Conservation (phyloP, 2,797 vertebrate genomes). For the Dermochelys coriacea region DNA sequence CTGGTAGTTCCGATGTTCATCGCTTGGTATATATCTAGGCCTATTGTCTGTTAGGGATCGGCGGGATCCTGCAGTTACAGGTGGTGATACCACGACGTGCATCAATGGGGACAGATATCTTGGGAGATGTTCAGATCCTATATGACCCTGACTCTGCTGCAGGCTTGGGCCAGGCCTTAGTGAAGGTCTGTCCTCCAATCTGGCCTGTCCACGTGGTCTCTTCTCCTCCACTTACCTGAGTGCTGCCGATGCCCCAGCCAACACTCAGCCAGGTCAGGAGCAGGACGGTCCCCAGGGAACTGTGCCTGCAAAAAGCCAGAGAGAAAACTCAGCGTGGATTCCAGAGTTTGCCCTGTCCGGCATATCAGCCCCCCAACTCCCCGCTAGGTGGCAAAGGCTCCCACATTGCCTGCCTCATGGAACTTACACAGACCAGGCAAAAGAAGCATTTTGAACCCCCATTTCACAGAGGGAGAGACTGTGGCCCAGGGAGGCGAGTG, state of each 20-base stretch:
- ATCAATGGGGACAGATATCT: background rate
- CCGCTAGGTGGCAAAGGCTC: background rate
- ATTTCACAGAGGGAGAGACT: no score
- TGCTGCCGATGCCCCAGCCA: background rate
- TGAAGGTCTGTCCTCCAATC: no score
- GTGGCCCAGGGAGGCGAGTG: background rate
- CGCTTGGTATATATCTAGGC: background rate
- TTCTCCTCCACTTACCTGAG: constrained; percentile 63
- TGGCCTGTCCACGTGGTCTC: background rate
- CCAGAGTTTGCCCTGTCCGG: background rate
- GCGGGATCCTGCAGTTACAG: background rate
- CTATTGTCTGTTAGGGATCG: background rate
- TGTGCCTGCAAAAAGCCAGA: background rate
- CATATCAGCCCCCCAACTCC: background rate
- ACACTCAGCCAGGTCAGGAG: constrained; percentile 68
- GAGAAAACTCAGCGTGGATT: background rate
- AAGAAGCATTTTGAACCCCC: no score
- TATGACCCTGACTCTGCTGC: background rate
- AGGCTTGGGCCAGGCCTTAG: no score
- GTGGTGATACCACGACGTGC: background rate
- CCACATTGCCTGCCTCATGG: no score
- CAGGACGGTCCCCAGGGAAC: background rate
- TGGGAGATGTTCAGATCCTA: background rate
- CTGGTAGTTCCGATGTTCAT: background rate
- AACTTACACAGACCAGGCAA: no score